Evolutionary conservation across 2,113 vertebrate genomes (phyloP).

Genomic region (Prunella fulvescens): DNA sequence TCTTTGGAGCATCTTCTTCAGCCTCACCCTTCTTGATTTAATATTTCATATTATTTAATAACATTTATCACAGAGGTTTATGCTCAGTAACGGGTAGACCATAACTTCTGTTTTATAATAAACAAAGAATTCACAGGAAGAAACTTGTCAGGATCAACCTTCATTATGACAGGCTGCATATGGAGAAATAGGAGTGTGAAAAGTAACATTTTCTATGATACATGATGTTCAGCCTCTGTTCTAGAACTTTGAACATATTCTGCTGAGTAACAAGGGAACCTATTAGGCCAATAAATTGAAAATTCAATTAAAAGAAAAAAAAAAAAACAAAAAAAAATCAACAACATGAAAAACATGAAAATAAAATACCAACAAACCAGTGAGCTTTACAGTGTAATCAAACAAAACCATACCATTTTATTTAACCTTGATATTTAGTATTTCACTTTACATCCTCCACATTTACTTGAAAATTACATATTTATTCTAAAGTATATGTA

Average conservation of each 20-base stretch:
- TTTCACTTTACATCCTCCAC: neutral
- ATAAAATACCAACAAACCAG: neutral
- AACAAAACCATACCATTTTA: neutral
- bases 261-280: neutral
- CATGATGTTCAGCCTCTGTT: neutral
- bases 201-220: neutral
- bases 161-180: neutral
- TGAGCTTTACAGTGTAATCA: neutral
- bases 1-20: neutral
- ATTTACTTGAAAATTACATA: neutral
- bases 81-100: neutral
- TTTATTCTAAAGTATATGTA: neutral
- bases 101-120: neutral
- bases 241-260: neutral
- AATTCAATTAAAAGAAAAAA: neutral
- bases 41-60: neutral
- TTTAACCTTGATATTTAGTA: neutral
- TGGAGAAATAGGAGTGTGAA: neutral
- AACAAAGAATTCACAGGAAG: neutral
- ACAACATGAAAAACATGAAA: neutral
- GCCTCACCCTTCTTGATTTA: neutral
- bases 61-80: neutral
- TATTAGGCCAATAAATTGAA: neutral
- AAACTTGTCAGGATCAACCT: neutral
- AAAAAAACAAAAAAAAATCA: neutral